Conservation (phyloP, 2,888 invertebrate species). For the Drosophila rubida region DNA sequence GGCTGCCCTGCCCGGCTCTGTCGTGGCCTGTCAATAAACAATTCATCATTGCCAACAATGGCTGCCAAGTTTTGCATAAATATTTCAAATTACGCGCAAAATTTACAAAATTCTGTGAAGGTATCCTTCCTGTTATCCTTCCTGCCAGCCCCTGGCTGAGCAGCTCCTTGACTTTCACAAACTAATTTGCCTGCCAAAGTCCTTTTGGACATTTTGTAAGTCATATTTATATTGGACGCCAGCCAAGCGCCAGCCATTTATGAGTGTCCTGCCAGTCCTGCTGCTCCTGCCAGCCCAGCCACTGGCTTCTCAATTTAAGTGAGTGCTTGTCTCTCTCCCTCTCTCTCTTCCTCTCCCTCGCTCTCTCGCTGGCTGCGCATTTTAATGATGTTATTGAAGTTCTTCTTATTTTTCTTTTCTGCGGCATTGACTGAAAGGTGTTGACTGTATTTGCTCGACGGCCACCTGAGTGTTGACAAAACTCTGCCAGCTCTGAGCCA, state of each 20-base stretch:
- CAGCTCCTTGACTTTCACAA: conserved; percentile 47
- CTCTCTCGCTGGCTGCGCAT: conserved; percentile 30
- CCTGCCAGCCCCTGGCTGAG: conserved; percentile 3
- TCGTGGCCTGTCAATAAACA: conserved; percentile 48
- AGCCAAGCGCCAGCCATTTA: conserved; percentile 55
- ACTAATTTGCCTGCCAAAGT: conserved; percentile 66
- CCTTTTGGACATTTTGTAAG: conserved; percentile 66
- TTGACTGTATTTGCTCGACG: conserved; percentile 46
- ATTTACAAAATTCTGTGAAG: conserved; percentile 36
- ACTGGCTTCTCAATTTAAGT: conserved; percentile 62
- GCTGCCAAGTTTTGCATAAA: conserved; percentile 56
- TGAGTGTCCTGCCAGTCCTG: conserved; percentile 21
- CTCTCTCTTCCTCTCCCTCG: no score
- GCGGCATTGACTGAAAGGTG: conserved; percentile 55
- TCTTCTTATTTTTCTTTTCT: conserved; percentile 21
- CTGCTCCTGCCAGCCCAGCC: conserved; percentile 12
- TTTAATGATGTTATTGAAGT: conserved; percentile 77
- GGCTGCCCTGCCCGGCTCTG: not conserved
- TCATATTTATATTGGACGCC: conserved; percentile 73
- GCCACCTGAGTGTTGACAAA: conserved; percentile 47
- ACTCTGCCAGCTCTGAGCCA: conserved; percentile 3
- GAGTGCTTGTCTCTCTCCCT: conserved; percentile 37
- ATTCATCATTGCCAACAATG: conserved; percentile 59
- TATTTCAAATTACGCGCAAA: conserved; percentile 51
- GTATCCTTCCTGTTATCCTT: conserved; percentile 23